Percentiles rank a stretch among this genome's conserved stretches.
phyloP scores from a whole-genome alignment of 2,888 invertebrate genomes.

The Nesidiocoris tenuis region DNA sequence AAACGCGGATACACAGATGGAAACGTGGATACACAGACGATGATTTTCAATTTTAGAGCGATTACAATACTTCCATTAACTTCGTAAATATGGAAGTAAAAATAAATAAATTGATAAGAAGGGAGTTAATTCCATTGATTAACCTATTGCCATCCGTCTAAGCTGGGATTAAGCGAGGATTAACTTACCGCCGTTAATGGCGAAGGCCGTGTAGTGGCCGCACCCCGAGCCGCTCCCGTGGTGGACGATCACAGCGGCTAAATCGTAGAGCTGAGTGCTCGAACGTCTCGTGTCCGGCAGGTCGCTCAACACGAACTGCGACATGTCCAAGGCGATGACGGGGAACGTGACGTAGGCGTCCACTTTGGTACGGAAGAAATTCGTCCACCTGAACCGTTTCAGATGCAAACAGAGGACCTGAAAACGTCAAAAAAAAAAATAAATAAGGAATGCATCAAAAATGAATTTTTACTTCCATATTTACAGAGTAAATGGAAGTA shows the following conservation, averaged over 20 bases:
- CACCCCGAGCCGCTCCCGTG: constrained; percentile 81
- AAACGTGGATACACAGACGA: no score
- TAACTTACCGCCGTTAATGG: constrained; percentile 68
- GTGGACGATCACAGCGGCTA: constrained; percentile 78
- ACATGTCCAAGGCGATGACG: constrained; percentile 73
- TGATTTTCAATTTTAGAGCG: no score
- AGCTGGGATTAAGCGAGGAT: no score
- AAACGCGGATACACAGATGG: no score
- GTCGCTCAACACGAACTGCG: constrained; percentile 68
- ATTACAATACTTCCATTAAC: no score
- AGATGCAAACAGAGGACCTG: constrained; percentile 77
- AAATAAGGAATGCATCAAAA: no score
- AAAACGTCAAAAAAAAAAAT: constrained; percentile 50
- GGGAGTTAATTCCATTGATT: no score
- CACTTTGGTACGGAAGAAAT: constrained; percentile 75
- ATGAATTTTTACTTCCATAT: no score
- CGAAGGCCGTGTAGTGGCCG: constrained; percentile 83
- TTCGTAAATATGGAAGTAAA: no score
- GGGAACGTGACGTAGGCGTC: constrained; percentile 78
- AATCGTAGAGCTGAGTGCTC: constrained; percentile 69
- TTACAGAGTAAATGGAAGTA: no score
- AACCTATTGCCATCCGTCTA: no score
- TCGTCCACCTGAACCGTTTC: constrained; percentile 80
- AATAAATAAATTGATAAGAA: no score
- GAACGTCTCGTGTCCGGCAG: constrained; percentile 67